Conservation (phyloP, 2,888 invertebrate genomes). For the Pseudococcus viburni region DNA sequence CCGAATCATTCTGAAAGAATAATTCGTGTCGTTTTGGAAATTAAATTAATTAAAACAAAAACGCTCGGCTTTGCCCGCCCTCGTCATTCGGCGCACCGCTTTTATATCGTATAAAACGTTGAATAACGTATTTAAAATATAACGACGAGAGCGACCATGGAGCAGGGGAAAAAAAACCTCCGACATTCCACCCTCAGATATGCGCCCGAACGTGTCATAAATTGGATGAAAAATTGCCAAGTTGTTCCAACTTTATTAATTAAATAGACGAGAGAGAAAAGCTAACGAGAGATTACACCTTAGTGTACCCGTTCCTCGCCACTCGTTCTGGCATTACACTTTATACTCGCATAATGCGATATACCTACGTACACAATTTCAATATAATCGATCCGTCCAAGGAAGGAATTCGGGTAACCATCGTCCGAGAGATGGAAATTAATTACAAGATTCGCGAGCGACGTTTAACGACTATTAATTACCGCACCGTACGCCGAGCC, state of each 20-base stretch:
- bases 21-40: conserved; percentile 35
- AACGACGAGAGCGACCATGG: too few relatives aligned
- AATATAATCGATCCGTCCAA: conserved; percentile 35
- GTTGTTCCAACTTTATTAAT: conserved; percentile 36
- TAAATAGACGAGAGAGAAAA: conserved; percentile 16
- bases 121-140: conserved; percentile 33
- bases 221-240: conserved; percentile 45
- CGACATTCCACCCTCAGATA: conserved; percentile 17
- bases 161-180: not conserved
- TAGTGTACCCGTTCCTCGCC: not conserved
- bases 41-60: conserved; percentile 50
- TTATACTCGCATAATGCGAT: not conserved
- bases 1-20: conserved; percentile 2
- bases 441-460: conserved; percentile 29
- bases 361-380: conserved; percentile 14
- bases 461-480: conserved; percentile 42
- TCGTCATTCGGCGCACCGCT: not conserved
- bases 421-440: conserved; percentile 45
- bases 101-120: not conserved
- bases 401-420: conserved; percentile 11
- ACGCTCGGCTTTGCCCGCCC: not conserved
- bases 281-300: conserved; percentile 16
- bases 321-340: too few relatives aligned
- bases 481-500: not conserved
- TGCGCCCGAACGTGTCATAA: conserved; percentile 27